These are phyloP conservation scores for Theonella swinhoei DNA, from an alignment of 37 sponge, comb jelly and placozoan species.

Conservation along the genomic window DNA sequence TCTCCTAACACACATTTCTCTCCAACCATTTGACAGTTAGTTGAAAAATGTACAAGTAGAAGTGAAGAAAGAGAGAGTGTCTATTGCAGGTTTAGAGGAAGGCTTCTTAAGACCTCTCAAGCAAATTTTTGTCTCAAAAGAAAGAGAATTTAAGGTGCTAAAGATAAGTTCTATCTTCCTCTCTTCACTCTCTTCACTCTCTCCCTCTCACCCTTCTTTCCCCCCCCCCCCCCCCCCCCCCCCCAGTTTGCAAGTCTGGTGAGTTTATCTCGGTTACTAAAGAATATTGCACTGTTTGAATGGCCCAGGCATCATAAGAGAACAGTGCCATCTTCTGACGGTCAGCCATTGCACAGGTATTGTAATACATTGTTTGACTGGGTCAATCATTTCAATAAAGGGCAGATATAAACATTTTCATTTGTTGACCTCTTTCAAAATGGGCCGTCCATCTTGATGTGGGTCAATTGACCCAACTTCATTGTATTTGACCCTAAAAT, in stretches of 20 bases:
- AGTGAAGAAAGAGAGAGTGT: too few species aligned
- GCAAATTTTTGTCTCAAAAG: slow-evolving; percentile 12
- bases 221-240: not conserved
- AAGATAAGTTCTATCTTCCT: not conserved
- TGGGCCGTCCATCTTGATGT: not conserved
- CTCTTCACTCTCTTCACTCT: not conserved
- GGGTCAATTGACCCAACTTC: not conserved
- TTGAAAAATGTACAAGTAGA: too few species aligned
- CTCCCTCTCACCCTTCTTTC: too few species aligned
- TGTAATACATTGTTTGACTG: too few species aligned
- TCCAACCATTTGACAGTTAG: slow-evolving; percentile 45
- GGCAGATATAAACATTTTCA: too few species aligned
- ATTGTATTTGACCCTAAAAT: too few species aligned
- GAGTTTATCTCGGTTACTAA: slow-evolving; percentile 1
- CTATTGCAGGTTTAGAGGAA: slow-evolving; percentile 10
- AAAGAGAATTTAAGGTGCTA: slow-evolving; percentile 20
- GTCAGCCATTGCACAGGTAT: too few species aligned
- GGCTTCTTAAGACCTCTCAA: slow-evolving; percentile 27
- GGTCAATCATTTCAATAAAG: too few species aligned
- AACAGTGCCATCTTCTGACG: too few species aligned
- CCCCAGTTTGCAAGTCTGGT: not conserved
- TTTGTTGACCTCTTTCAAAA: too few species aligned
- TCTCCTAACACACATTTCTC: slow-evolving; percentile 12
- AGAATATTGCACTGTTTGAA: slow-evolving; percentile 22
- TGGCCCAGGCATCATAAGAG: slow-evolving; percentile 29